Evolutionary conservation across 1,140 invertebrate species (phyloP).

Genomic region (Cylas formicarius): DNA sequence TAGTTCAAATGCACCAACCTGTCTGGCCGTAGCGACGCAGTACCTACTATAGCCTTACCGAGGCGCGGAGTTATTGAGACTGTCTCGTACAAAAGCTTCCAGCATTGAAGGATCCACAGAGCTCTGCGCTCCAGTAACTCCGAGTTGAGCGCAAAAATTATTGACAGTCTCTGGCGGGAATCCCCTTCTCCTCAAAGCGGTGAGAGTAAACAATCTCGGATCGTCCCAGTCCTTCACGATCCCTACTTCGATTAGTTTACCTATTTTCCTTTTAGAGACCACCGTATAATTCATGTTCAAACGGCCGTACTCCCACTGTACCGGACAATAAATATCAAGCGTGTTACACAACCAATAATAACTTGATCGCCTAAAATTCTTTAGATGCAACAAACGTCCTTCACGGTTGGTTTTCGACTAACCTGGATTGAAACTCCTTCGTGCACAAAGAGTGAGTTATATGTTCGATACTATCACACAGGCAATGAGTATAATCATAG

Average conservation of each 20-base stretch:
- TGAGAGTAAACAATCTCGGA: slow-evolving; percentile 90
- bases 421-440: slow-evolving; percentile 95
- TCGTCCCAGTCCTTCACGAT: slow-evolving; percentile 98
- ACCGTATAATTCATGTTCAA: slow-evolving; percentile 96
- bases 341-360: slow-evolving; percentile 99
- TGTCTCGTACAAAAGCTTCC: slow-evolving; percentile 86
- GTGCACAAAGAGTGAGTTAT: slow-evolving; percentile 99
- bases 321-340: slow-evolving; percentile 93
- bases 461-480: slow-evolving; percentile 97
- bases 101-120: slow-evolving; percentile 86
- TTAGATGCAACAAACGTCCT: background rate
- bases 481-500: slow-evolving; percentile 98
- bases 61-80: slow-evolving; percentile 82
- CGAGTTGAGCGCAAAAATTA: slow-evolving; percentile 91
- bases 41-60: slow-evolving; percentile 50
- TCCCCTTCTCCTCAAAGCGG: slow-evolving; percentile 85
- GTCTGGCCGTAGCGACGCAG: too few relatives aligned
- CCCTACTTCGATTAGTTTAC: slow-evolving; percentile 80
- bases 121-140: slow-evolving; percentile 91
- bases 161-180: slow-evolving; percentile 93
- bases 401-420: slow-evolving; percentile 14
- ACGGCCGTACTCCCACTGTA: slow-evolving; percentile 98
- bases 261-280: slow-evolving; percentile 97
- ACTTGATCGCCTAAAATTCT: slow-evolving; percentile 65
- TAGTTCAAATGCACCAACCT: too few relatives aligned